These are phyloP conservation scores for Mayetiola destructor DNA, from an alignment of 2,888 invertebrate genomes.

Conservation along the genomic window DNA sequence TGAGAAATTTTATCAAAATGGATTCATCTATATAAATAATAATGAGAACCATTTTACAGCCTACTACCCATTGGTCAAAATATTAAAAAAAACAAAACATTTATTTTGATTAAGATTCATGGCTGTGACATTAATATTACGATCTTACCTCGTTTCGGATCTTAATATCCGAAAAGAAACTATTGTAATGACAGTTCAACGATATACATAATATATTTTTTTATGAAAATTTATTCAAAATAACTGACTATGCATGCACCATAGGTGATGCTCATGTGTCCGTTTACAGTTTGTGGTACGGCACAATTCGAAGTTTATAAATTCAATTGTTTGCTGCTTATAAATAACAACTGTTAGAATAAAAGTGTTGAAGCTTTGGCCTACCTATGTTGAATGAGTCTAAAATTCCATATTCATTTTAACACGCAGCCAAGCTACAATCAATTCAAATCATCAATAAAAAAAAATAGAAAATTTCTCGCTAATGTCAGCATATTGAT, in stretches of 20 bases:
- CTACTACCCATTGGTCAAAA: constrained; percentile 13
- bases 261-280: not conserved
- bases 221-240: too few relatives aligned
- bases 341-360: constrained; percentile 27
- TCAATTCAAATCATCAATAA: not conserved
- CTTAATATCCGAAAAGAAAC: constrained; percentile 4
- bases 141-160: constrained; percentile 13
- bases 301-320: constrained; percentile 5
- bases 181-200: not conserved
- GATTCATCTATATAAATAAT: too few relatives aligned
- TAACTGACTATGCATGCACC: not conserved
- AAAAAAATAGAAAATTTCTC: too few relatives aligned
- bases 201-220: not conserved
- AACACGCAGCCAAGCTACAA: constrained; percentile 35
- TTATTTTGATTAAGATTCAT: constrained; percentile 14
- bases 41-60: too few relatives aligned
- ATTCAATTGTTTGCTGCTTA: constrained; percentile 10
- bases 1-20: too few relatives aligned
- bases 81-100: not conserved
- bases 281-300: constrained; percentile 14
- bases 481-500: too few relatives aligned
- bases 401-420: constrained; percentile 25
- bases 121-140: constrained; percentile 11
- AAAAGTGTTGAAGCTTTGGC: constrained; percentile 27
- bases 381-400: constrained; percentile 34